These are phyloP conservation scores for Ceratina calcarata DNA, from an alignment of 1,140 invertebrate species.

Conservation along the genomic window DNA sequence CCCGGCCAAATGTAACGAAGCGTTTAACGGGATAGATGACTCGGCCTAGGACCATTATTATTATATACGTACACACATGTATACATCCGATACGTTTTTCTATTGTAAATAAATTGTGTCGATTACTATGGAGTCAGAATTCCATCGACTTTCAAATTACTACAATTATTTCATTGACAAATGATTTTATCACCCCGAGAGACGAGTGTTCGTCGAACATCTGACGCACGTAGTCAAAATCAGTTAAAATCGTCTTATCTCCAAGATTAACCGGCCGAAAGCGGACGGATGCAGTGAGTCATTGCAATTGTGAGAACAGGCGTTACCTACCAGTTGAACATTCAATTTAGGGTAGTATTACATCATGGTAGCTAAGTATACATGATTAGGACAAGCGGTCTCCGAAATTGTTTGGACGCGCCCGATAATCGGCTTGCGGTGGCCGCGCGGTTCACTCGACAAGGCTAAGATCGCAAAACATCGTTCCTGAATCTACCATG, in stretches of 20 bases:
- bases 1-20: too few relatives aligned
- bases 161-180: too few relatives aligned
- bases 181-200: too few relatives aligned
- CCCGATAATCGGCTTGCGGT: constrained; percentile 42
- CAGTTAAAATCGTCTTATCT: neutral
- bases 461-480: constrained; percentile 16
- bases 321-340: too few relatives aligned
- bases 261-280: neutral
- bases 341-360: too few relatives aligned
- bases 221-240: too few relatives aligned
- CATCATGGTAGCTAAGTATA: too few relatives aligned
- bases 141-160: neutral
- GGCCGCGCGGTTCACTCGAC: neutral
- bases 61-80: neutral
- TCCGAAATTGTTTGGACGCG: constrained; percentile 35
- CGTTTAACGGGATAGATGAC: neutral
- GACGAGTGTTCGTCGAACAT: too few relatives aligned
- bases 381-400: too few relatives aligned
- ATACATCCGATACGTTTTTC: constrained; percentile 50
- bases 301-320: too few relatives aligned
- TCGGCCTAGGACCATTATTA: neutral
- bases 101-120: constrained; percentile 64
- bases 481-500: neutral
- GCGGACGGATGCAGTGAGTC: neutral
- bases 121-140: constrained; percentile 7